Base-by-base conservation (phyloP, 2,113 vertebrate species). In the Pelodiscus sinensis region DNA sequence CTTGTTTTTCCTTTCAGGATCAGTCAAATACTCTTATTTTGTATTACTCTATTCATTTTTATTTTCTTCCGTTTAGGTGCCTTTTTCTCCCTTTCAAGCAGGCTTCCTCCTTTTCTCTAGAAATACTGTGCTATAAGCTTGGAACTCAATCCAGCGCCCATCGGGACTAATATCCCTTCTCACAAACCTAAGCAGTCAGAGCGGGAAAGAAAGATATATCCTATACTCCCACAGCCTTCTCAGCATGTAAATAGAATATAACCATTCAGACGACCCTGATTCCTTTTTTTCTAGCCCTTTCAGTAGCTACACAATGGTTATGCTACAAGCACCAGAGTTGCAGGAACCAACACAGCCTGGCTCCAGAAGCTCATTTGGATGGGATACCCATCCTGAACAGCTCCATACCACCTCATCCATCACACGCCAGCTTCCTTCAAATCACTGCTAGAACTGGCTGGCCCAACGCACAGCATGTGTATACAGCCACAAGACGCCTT, bases 401-500 rank as follows among this genome's bases (percentile, higher is more conserved):
- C 38, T 50, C 38, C 38, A 77, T 77, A 44, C 5, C 73, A 50
- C 44, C 73, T 77, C 13, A 14, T 50, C 22, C 44, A 50, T 25
- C 73, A 22, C 13, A 8, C 1, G 3, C 27, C 4, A 81, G 11
- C 44, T n/a, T 44, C 27, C 73, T 25, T 50, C 38, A 75, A 77
- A 50, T 77, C 4, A 4, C 4, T 44, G 31, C 14, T 9, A 65
- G 8, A 71, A 21, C 65, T n/a, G 31, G n/a, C 31, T 19, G 31
- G n/a, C 31, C 65, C 31, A n/a, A 35, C 44, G 57, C 19, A 19
- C 27, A 87, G 16, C 16, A 35, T 78, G 58, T 18, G 85, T 6
- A 0, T 35, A 51, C 1, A 22, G 3, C 13, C n/a, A 60, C 31
- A 15, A 0, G 27, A 8, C 25, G 56, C 21, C 88, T 35, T 24